Evolutionary conservation across 2,113 vertebrate species (phyloP).

Genomic region (Thinocorus orbignyianus): DNA sequence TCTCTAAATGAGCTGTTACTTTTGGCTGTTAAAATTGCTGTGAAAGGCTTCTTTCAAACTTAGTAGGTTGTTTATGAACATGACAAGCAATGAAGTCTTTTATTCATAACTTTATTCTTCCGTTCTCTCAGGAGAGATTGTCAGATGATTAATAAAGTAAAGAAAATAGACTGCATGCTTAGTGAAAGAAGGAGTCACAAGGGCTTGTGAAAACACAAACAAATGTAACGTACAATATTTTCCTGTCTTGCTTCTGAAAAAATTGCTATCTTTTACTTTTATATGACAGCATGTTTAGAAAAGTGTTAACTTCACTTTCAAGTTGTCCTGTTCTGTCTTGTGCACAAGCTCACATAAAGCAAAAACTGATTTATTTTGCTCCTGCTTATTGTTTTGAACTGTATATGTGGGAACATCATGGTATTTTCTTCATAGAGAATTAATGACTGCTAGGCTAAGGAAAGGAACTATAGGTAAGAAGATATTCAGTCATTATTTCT

Average conservation of each 20-base stretch:
- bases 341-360: neutral
- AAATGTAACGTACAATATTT: neutral
- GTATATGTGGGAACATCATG: neutral
- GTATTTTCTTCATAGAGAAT: neutral
- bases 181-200: neutral
- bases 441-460: neutral
- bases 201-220: neutral
- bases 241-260: neutral
- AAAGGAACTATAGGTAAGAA: neutral
- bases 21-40: neutral
- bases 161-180: neutral
- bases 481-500: neutral
- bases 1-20: neutral
- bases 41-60: neutral
- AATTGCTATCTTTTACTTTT: neutral
- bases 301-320: constrained; percentile 16
- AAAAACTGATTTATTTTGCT: neutral
- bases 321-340: neutral
- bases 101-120: neutral
- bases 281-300: neutral
- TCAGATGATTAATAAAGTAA: neutral
- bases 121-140: neutral
- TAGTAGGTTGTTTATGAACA: neutral
- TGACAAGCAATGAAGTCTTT: neutral
- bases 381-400: neutral